Conservation (phyloP, 2,113 vertebrate genomes). For the Pelobates fuscus region DNA sequence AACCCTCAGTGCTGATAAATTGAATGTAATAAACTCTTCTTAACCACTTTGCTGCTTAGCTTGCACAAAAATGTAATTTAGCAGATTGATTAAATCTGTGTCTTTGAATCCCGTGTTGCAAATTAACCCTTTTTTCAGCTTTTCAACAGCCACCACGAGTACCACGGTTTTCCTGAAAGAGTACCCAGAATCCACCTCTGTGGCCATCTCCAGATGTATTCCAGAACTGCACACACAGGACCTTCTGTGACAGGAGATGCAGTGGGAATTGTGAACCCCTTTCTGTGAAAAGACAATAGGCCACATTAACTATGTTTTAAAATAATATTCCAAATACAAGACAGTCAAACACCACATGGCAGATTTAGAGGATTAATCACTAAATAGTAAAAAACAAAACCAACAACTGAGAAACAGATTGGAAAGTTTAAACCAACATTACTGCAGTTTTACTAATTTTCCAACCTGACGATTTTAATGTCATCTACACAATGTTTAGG, state of each 20-base stretch:
- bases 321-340: no score
- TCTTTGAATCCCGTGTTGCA: not conserved
- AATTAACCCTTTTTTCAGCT: not conserved
- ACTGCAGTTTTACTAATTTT: no score
- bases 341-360: no score
- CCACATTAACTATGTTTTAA: not conserved
- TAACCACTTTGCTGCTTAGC: not conserved
- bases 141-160: constrained; percentile 12
- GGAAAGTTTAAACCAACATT: no score
- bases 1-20: no score
- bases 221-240: not conserved
- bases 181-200: not conserved
- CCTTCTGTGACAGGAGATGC: not conserved
- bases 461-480: no score
- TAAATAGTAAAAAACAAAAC: no score
- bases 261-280: not conserved
- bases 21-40: not conserved
- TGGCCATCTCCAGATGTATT: not conserved
- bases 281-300: not conserved
- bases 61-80: constrained; percentile 11
- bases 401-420: no score
- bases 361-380: no score
- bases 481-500: no score
- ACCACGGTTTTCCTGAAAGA: constrained; percentile 19
- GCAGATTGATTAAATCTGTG: not conserved